Evolutionary conservation across 2,888 invertebrate species (phyloP), one percentile per base, ranked within the genome.

Genomic region (Latrodectus hesperus): DNA sequence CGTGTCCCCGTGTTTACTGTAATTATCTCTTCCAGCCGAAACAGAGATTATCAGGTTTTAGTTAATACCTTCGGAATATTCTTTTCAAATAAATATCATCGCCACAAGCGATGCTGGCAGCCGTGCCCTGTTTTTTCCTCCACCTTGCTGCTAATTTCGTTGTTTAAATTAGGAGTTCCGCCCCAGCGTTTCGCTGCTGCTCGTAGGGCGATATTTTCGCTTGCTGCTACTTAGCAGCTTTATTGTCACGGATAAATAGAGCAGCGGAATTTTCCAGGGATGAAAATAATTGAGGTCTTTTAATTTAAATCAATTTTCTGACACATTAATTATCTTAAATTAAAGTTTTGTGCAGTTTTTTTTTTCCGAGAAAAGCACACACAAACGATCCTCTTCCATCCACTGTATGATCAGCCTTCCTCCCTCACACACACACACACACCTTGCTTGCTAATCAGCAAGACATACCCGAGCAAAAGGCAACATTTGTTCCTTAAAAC

Each of bases 21-120:
- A 87, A 87, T 87, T 81, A 87, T 87, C 86, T 87, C 38, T 73
- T 51, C 68, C 76, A 53, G 72, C 81, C 81, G 86, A 81, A 81
- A 65, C 64, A 87, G 86, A 80, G 86, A 87, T 87, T 87, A 87
- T 68, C 72, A 55, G 76, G 72, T 81, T 60, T 60, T 76, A 87
- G 86, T 87, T 87, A 87, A 87, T 81, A 81, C 86, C 77, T 72
- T 77, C 72, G 76, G 81, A 76, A 87, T 87, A 87, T 87, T 87
- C 86, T 82, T 60, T 77, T 77, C 81, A 72, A 70, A 87, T 87
- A 87, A 87, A 87, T 87, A 87, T 87, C 77, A 49, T 77, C 65
- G 86, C 86, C 86, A 51, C 86, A 87, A 87, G 81, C 72, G 81
- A 85, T 14, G 26, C n/a, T 22, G 64, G 22, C 51, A 53, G 17